Percentiles rank a stretch among this genome's conserved stretches.
These are phyloP conservation scores for Lophochroa leadbeateri DNA, from an alignment of 2,113 vertebrate genomes.

Conservation along the genomic window DNA sequence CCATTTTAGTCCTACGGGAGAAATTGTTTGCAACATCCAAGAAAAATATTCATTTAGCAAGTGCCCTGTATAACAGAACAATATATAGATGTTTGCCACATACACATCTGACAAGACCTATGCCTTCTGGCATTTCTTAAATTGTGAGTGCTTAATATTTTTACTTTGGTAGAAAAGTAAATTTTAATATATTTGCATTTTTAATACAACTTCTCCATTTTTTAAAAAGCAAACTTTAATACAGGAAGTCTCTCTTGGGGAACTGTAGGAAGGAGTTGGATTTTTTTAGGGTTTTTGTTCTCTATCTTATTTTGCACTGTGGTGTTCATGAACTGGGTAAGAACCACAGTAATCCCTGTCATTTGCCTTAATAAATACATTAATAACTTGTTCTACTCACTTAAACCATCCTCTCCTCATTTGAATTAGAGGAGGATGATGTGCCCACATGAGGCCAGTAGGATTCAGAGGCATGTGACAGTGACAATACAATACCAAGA, in stretches of 20 bases:
- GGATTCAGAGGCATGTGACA: background rate
- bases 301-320: background rate
- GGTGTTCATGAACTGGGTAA: background rate
- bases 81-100: slow-evolving; percentile 32
- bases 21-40: slow-evolving; percentile 26
- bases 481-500: background rate
- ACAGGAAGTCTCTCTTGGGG: background rate
- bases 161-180: slow-evolving; percentile 25
- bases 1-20: slow-evolving; percentile 19
- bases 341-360: background rate
- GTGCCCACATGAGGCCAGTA: background rate
- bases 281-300: background rate
- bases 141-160: slow-evolving; percentile 53
- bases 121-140: slow-evolving; percentile 49
- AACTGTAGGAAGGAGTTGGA: background rate
- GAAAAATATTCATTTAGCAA: slow-evolving; percentile 39
- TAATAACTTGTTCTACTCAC: background rate
- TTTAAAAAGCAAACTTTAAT: background rate
- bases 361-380: background rate
- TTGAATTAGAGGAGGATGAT: background rate
- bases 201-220: background rate
- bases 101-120: slow-evolving; percentile 41
- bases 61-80: background rate
- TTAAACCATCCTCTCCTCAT: background rate
- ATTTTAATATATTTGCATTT: background rate